Evolutionary conservation across 2,888 invertebrate species (phyloP).

Genomic region (Xanthia togata): DNA sequence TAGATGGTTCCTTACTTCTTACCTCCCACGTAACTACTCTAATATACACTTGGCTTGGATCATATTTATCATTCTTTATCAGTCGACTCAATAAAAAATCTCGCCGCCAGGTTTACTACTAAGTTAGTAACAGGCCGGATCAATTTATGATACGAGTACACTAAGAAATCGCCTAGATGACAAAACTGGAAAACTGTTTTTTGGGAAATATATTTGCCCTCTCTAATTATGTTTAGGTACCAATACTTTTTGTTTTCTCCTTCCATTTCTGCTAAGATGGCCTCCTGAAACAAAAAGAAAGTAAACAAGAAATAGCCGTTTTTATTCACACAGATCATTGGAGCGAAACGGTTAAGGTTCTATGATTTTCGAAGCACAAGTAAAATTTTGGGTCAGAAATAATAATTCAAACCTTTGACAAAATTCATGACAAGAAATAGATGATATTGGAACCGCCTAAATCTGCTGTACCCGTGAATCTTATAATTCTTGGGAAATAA

Average conservation of each 20-base stretch:
- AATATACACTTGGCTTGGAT: background rate
- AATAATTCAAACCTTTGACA: slow-evolving; percentile 70
- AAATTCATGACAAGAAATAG: slow-evolving; percentile 63
- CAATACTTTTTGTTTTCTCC: background rate
- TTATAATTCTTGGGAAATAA: slow-evolving; percentile 36
- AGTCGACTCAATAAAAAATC: no score
- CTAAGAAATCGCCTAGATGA: no score
- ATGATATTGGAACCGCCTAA: slow-evolving; percentile 43
- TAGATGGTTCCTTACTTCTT: background rate
- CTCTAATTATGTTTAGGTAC: background rate
- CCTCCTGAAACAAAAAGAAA: background rate
- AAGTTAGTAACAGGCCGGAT: no score
- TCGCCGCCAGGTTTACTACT: no score
- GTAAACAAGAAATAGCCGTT: slow-evolving; percentile 19
- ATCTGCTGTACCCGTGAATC: slow-evolving; percentile 44
- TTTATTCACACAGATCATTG: slow-evolving; percentile 49
- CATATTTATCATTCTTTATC: no score
- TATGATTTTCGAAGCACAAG: slow-evolving; percentile 62
- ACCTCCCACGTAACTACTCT: background rate
- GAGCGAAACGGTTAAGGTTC: slow-evolving; percentile 29
- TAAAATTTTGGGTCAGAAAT: slow-evolving; percentile 66
- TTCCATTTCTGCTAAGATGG: background rate
- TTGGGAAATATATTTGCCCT: background rate
- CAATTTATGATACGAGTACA: no score
- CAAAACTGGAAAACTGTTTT: no score